These are phyloP conservation scores for Hartigia nigra DNA, from an alignment of 2,888 invertebrate genomes.

Conservation along the genomic window DNA sequence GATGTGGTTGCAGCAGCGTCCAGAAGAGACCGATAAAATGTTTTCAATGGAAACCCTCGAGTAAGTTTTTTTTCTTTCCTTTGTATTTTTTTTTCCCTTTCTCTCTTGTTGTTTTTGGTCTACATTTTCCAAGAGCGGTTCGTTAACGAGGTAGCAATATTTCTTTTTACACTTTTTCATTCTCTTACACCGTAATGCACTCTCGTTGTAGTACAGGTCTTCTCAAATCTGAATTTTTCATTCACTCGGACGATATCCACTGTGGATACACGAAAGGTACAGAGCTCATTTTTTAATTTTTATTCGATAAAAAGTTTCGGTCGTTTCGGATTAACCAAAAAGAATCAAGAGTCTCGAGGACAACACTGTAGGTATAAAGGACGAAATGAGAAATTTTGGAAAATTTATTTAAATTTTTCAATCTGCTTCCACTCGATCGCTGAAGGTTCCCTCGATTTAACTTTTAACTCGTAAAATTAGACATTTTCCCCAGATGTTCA, in stretches of 20 bases:
- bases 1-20: not conserved
- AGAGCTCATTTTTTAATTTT: not conserved
- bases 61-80: slow-evolving; percentile 1
- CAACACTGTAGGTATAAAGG: not conserved
- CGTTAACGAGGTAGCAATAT: not conserved
- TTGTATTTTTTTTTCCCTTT: not conserved
- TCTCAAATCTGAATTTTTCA: not conserved
- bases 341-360: not conserved
- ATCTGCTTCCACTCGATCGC: not conserved
- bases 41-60: slow-evolving; percentile 27
- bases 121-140: not conserved
- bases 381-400: not conserved
- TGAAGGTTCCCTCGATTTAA: not conserved
- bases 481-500: not conserved
- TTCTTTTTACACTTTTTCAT: not conserved
- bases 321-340: not conserved
- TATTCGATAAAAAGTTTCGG: not conserved
- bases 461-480: not conserved
- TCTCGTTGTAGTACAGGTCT: not conserved
- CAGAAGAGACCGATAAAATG: slow-evolving; percentile 24
- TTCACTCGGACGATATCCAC: not conserved
- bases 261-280: not conserved
- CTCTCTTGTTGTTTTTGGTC: not conserved
- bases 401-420: not conserved
- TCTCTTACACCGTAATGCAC: not conserved